Evolutionary conservation across 1,140 invertebrate species (phyloP), one percentile per base, ranked within the genome.

Genomic region (Metopolophium dirhodum): DNA sequence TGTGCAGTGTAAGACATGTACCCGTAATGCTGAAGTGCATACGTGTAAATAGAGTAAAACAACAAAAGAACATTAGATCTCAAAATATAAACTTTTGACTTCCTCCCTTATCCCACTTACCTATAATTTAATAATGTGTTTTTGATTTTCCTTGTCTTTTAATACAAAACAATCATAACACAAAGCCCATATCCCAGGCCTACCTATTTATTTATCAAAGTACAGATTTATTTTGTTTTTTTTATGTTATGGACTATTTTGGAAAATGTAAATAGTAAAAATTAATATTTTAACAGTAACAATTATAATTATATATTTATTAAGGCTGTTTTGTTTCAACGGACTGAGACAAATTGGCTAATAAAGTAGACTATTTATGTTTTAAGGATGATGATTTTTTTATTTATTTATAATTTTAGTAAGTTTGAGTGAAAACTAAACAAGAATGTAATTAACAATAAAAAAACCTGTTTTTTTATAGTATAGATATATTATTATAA

Each of bases 1-100:
- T 54, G 94, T 94, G 22, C 93, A 94, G 45, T 94, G 94, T 82
- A 94, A 94, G 61, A 94, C 93, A 8, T 94, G 94, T 88, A 54
- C 77, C 2, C 93, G 83, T 23, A 94, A 94, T 14, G 94, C 93
- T 14, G 94, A 94, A 49, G 90, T 94, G 9, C 93, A 93, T 49
- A 94, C 94, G 26, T 94, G 94, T 93, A 94, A 94, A 57, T 94
- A 82, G 35, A 92, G 41, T 49, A 51, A 77, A 51, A 83, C 14
- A 77, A 45, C 45, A 54, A 89, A 77, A 45, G 18, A 91, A 91
- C 18, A 37, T 91, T 91, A 91, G 90, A 91, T 91, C 90, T 91
- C 90, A 91, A 51, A 91, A 91, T 82, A 83, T 49, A 37, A 49
- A 91, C 90, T 91, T 91, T 91, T 83, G 90, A 83, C 90, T 91